Conservation (phyloP, 2,113 vertebrate genomes). For the Pleuronectes platessa region DNA sequence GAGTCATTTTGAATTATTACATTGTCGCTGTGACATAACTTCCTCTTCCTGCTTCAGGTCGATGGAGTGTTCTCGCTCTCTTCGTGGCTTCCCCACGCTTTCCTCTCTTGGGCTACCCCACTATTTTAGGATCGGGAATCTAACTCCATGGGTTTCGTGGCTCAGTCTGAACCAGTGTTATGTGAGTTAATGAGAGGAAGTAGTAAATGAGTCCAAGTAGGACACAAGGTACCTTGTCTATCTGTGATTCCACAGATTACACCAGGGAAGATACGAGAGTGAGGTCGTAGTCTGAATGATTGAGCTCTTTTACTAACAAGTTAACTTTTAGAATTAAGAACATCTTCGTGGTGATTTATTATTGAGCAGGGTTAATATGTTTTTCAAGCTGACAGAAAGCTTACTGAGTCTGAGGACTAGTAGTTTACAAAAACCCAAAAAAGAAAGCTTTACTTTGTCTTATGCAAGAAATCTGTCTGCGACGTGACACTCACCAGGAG, state of each 20-base stretch:
- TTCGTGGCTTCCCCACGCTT: constrained; percentile 56
- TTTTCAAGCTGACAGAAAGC: neutral
- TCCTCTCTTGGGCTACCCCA: constrained; percentile 49
- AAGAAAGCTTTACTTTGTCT: constrained; percentile 63
- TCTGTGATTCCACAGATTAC: constrained; percentile 40
- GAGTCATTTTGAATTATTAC: constrained; percentile 75
- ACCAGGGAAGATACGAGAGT: constrained; percentile 32
- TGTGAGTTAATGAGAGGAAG: constrained; percentile 48
- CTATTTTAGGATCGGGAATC: constrained; percentile 73
- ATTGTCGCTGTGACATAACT: constrained; percentile 70
- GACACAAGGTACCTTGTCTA: constrained; percentile 6
- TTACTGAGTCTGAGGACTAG: constrained; percentile 1
- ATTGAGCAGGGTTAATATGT: constrained; percentile 16
- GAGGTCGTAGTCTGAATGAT: neutral
- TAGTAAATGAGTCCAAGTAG: constrained; percentile 26
- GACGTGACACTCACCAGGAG: constrained; percentile 37
- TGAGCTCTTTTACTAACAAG: neutral
- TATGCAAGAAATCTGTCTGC: constrained; percentile 33
- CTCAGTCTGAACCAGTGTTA: constrained; percentile 50
- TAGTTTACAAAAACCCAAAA: constrained; percentile 28
- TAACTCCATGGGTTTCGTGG: constrained; percentile 42
- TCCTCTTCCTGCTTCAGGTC: constrained; percentile 74
- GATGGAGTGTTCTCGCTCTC: constrained; percentile 51
- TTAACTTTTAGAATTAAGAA: neutral
- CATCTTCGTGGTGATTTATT: constrained; percentile 25